phyloP scores from a whole-genome alignment of 1,140 invertebrate species.

The Drosophila arawakana region DNA sequence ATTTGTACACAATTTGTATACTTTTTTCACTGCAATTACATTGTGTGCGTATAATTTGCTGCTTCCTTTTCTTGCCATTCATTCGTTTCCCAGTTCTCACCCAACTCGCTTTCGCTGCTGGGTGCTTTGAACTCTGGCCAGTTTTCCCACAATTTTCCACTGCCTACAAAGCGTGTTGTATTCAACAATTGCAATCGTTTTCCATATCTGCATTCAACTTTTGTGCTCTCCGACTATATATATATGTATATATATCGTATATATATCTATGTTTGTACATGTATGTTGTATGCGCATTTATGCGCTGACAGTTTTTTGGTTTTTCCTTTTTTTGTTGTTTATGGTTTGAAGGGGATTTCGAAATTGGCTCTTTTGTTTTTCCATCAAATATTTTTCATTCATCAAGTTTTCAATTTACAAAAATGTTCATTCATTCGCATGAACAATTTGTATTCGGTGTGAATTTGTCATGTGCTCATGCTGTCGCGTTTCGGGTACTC shows the following conservation, averaged over 20 bases:
- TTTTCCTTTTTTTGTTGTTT: not conserved
- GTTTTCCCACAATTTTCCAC: slow-evolving; percentile 12
- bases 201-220: slow-evolving; percentile 20
- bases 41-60: slow-evolving; percentile 21
- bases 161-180: not conserved
- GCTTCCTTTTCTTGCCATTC: slow-evolving; percentile 3
- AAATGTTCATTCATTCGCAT: slow-evolving; percentile 83
- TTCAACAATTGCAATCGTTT: slow-evolving; percentile 29
- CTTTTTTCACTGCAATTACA: slow-evolving; percentile 25
- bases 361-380: slow-evolving; percentile 80
- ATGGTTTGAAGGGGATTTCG: not conserved
- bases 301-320: slow-evolving; percentile 44
- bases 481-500: slow-evolving; percentile 25
- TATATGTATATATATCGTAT: not conserved
- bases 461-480: slow-evolving; percentile 78
- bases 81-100: slow-evolving; percentile 10
- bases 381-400: slow-evolving; percentile 83
- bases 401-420: slow-evolving; percentile 83
- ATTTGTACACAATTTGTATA: slow-evolving; percentile 16
- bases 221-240: slow-evolving; percentile 28
- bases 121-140: slow-evolving; percentile 22
- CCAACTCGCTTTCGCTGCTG: slow-evolving; percentile 4
- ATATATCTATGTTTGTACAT: slow-evolving; percentile 4
- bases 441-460: slow-evolving; percentile 82
- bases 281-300: slow-evolving; percentile 39